Evolutionary conservation across 2,797 vertebrate species (phyloP), one percentile per base, ranked within the genome.

Genomic region (Oreortyx pictus): DNA sequence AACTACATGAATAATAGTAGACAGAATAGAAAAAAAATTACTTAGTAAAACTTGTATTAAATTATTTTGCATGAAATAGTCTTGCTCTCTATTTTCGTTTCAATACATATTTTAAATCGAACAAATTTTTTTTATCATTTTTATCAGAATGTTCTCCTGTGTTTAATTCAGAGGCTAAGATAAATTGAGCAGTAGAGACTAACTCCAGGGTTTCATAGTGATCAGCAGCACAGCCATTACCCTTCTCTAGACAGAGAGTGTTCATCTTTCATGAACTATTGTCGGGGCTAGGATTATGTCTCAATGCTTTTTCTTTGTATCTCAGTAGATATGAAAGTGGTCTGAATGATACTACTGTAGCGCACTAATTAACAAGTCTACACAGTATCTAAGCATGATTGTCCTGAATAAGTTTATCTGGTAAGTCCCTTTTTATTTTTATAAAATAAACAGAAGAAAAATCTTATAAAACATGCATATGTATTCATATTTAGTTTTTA

Each of bases 241-340:
- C 1, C 7, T 52, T 11, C 49, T 50, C 18, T 17, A 27, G 23
- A 33, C 6, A 44, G 6, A 29, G 16, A 13, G 1, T 0, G 0
- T 22, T 82, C 3, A 19, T 22, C 19, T 47, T 60, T 33, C 7
- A 15, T 8, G 27, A 89, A 4, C 17, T 20, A 5, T 31, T 62
- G 1, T 16, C n/a, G 6, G 9, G 61, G 8, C 20, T 59, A 84
- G 10, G 12, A 1, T 5, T 86, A 22, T 5, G 14, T 6, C 9
- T 83, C 1, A 1, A 5, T 47, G 35, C 22, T 83, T 71, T 77
- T 39, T 74, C n/a, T 75, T 83, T 77, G 5, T 15, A 15, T 50
- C 54, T 80, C 41, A 50, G 49, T 62, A 62, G 6, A 14, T 10
- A 39, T 4, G 6, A 60, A 56, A 78, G 54, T 29, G 22, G 3